A percentile compares a stretch with the other conserved stretches of the same genome.
Evolutionary conservation across 2,797 vertebrate genomes (phyloP).

Genomic region (Discoglossus pictus): DNA sequence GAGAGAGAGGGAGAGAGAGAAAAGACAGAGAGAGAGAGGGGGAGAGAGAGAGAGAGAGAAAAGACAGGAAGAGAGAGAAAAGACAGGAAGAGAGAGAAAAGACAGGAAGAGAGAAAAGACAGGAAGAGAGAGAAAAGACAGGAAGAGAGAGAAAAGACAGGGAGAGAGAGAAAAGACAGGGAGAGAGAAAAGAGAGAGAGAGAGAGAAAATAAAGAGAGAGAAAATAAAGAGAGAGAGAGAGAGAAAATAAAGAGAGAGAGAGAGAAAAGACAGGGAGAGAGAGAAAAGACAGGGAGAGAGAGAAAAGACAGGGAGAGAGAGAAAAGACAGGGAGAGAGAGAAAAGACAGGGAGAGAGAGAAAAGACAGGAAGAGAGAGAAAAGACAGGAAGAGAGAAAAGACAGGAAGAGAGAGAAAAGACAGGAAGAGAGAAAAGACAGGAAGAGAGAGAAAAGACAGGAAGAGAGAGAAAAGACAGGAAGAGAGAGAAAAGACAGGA

Average conservation of each 20-base stretch:
- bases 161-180: neutral
- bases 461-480: neutral
- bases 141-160: neutral
- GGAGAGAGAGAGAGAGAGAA: neutral
- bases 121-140: neutral
- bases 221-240: neutral
- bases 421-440: neutral
- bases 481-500: too few species aligned
- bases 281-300: neutral
- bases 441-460: neutral
- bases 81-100: neutral
- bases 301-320: neutral
- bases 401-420: neutral
- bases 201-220: neutral
- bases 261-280: too few species aligned
- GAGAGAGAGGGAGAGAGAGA: neutral
- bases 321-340: neutral
- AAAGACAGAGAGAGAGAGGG: neutral
- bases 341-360: neutral
- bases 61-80: neutral
- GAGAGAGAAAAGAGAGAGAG: neutral
- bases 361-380: neutral
- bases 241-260: neutral
- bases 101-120: neutral
- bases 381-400: neutral